Percentiles rank a stretch among this genome's conserved stretches.
phyloP scores from a whole-genome alignment of 2,797 vertebrate genomes.

The Luscinia luscinia region DNA sequence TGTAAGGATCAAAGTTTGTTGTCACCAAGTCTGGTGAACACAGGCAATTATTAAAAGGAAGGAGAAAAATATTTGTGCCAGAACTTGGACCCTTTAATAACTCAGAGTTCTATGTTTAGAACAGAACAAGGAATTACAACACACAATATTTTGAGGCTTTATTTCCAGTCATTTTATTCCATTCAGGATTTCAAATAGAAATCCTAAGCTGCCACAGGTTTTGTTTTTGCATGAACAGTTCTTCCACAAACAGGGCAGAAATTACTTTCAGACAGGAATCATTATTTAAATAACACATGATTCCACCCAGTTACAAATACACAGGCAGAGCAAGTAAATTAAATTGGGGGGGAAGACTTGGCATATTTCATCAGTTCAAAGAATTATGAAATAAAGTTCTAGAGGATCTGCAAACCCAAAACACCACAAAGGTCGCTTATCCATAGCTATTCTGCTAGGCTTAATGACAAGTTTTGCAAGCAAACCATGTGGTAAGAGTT shows the following conservation, averaged over 20 bases:
- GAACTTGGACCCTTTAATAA: conserved; percentile 32
- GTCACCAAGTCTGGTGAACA: background rate
- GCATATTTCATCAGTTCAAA: conserved; percentile 8
- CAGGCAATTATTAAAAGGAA: background rate
- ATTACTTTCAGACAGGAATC: conserved; percentile 57
- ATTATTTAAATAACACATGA: conserved; percentile 52
- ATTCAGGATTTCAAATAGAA: conserved; percentile 53
- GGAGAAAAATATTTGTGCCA: background rate
- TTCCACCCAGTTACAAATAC: conserved; percentile 31
- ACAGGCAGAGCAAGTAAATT: conserved; percentile 25
- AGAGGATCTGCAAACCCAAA: conserved; percentile 19
- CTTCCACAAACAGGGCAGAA: conserved; percentile 48
- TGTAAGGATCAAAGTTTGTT: background rate
- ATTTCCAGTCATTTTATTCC: conserved; percentile 55
- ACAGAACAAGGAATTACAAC: conserved; percentile 44
- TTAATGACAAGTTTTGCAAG: conserved; percentile 9
- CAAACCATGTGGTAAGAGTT: background rate
- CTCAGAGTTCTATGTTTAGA: conserved; percentile 36
- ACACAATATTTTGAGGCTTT: conserved; percentile 40
- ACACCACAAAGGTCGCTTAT: background rate
- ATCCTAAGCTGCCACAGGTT: conserved; percentile 26
- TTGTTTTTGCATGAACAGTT: conserved; percentile 42
- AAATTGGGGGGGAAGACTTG: background rate
- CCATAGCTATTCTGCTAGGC: background rate
- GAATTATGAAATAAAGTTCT: conserved; percentile 40